phyloP scores from a whole-genome alignment of 2,113 vertebrate species.

The Sinocyclocheilus anophthalmus region DNA sequence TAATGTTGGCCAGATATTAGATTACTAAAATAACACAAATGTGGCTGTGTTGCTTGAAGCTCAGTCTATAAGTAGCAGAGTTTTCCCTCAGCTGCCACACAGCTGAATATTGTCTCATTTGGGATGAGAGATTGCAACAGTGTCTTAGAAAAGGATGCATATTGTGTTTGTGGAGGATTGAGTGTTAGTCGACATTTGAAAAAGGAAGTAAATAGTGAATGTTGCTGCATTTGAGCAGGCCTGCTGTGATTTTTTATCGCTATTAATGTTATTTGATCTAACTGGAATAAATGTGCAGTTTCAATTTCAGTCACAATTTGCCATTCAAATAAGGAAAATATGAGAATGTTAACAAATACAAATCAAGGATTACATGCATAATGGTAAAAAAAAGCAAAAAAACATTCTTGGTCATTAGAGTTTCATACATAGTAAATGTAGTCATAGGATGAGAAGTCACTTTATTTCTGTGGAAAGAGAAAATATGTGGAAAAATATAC shows the following conservation, averaged over 20 bases:
- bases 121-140: background rate
- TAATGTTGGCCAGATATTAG: constrained; percentile 15
- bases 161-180: constrained; percentile 2
- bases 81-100: constrained; percentile 3
- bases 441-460: too few species aligned
- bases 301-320: too few species aligned
- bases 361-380: too few species aligned
- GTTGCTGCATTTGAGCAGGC: background rate
- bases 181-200: background rate
- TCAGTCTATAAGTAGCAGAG: constrained; percentile 7
- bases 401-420: too few species aligned
- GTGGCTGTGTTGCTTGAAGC: constrained; percentile 14
- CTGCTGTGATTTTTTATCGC: background rate
- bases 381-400: too few species aligned
- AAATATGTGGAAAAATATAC: too few species aligned
- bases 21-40: constrained; percentile 32
- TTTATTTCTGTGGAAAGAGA: too few species aligned
- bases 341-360: too few species aligned
- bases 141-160: background rate
- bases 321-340: too few species aligned
- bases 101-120: background rate
- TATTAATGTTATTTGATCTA: too few species aligned
- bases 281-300: too few species aligned
- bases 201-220: background rate
- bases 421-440: too few species aligned